Base-by-base conservation (phyloP, 2,888 invertebrate species). In the Coenonympha arcania region DNA sequence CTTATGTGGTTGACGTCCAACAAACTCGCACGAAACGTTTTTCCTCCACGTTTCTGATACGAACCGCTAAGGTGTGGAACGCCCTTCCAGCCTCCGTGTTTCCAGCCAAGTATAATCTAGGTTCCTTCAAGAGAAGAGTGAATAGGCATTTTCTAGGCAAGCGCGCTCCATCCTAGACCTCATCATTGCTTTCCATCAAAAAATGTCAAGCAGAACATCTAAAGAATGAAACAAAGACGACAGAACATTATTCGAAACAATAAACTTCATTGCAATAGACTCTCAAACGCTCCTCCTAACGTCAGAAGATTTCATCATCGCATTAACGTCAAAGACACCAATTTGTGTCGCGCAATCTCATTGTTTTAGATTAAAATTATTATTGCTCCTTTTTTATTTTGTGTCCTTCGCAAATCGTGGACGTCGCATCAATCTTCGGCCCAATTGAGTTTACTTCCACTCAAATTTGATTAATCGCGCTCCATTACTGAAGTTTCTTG, bases 291-390 rank as follows among this genome's bases (percentile, higher is more conserved):
- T 30, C 6, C 26, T 20, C 42, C 13, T 31, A 42, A 16, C 31
- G 64, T 56, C 69, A 68, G 64, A 61, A 56, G 64, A 64, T 66
- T 77, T 67, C 75, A 76, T 77, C 73, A 73, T 75, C 68, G 74
- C 68, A 75, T 71, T 79, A 76, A 79, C 73, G 66, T 69, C 66
- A 64, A 72, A 76, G 74, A 76, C 15, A 34, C 75, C 74, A 73
- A 79, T 80, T 79, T 77, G 69, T 69, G 71, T 75, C 74, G 70
- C 71, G 67, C 76, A 76, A 78, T 76, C 76, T 77, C 79, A 80
- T 80, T 83, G 79, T 77, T 79, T 81, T 75, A 80, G 81, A 82
- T 82, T 81, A 79, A 80, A 81, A 81, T 82, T 75, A 79, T 81
- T 79, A 79, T 79, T 74, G 74, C 73, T 68, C 68, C 68, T 62